These are phyloP conservation scores for Podarcis muralis DNA, from an alignment of 2,113 vertebrate genomes.

Conservation along the genomic window DNA sequence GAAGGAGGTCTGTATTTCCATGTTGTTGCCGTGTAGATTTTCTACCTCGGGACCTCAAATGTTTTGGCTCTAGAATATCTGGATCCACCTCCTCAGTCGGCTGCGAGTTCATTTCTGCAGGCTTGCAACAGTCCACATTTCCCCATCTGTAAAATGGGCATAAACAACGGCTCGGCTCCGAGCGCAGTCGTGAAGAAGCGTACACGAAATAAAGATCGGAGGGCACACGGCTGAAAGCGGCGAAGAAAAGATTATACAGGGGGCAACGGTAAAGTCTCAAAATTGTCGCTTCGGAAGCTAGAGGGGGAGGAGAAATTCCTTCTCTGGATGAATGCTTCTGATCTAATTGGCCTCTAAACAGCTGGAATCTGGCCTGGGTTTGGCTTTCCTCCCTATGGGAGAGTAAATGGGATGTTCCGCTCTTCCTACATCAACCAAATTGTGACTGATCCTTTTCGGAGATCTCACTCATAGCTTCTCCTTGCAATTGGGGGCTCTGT, in stretches of 20 bases:
- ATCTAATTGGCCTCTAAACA: slow-evolving; percentile 1
- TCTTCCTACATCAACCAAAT: slow-evolving; percentile 17
- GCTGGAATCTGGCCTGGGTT: slow-evolving; percentile 18
- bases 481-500: not conserved
- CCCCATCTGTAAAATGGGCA: not conserved
- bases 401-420: slow-evolving; percentile 28
- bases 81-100: too few species aligned
- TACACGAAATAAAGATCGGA: not conserved
- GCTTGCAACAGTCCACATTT: not conserved
- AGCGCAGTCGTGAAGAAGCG: not conserved
- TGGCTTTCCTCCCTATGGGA: slow-evolving; percentile 8
- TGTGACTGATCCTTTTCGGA: slow-evolving; percentile 19
- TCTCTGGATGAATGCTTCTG: not conserved
- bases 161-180: not conserved
- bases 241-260: not conserved
- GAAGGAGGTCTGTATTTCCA: not conserved
- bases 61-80: not conserved
- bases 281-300: not conserved
- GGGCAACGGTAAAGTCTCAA: not conserved
- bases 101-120: not conserved
- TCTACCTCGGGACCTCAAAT: not conserved
- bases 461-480: not conserved
- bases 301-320: not conserved
- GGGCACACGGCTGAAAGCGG: not conserved
- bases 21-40: not conserved